Conservation (phyloP, 37 sponge, comb jelly and placozoan genomes). For the Geodia barretti region DNA sequence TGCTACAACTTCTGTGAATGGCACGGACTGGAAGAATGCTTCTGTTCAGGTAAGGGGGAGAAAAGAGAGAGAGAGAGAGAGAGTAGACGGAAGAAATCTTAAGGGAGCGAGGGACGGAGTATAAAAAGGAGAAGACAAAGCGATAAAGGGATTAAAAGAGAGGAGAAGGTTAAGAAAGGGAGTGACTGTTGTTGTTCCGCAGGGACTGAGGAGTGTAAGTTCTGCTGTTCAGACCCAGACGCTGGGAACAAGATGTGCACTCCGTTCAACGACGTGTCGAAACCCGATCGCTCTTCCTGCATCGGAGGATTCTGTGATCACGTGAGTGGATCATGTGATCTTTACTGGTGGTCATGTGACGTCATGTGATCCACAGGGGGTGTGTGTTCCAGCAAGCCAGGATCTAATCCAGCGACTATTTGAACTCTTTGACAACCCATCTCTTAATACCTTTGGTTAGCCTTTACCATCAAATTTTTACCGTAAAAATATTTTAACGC, state of each 20-base stretch:
- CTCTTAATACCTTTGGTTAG: constrained; percentile 38
- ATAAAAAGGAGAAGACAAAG: too few relatives aligned
- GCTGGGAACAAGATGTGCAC: neutral
- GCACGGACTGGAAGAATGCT: constrained; percentile 17
- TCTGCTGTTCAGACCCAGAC: neutral
- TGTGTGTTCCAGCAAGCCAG: constrained; percentile 18
- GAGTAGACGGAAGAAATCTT: too few relatives aligned
- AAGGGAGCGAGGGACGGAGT: too few relatives aligned
- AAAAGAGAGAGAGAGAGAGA: too few relatives aligned
- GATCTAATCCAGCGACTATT: constrained; percentile 31
- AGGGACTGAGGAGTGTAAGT: neutral
- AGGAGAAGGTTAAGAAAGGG: too few relatives aligned
- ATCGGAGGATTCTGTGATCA: constrained; percentile 44
- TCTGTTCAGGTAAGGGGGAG: constrained; percentile 7
- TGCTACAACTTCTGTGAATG: constrained; percentile 35
- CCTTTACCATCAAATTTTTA: neutral
- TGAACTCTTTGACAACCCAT: constrained; percentile 19
- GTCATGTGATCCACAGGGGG: constrained; percentile 12
- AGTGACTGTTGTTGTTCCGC: too few relatives aligned
- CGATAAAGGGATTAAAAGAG: too few relatives aligned
- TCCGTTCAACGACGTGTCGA: neutral
- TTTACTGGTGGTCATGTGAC: neutral
- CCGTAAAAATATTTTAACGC: neutral
- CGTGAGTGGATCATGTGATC: constrained; percentile 18
- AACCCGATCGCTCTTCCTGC: constrained; percentile 37